These are phyloP conservation scores for Coregonus suidteri DNA, from an alignment of 2,797 vertebrate genomes.

Conservation along the genomic window DNA sequence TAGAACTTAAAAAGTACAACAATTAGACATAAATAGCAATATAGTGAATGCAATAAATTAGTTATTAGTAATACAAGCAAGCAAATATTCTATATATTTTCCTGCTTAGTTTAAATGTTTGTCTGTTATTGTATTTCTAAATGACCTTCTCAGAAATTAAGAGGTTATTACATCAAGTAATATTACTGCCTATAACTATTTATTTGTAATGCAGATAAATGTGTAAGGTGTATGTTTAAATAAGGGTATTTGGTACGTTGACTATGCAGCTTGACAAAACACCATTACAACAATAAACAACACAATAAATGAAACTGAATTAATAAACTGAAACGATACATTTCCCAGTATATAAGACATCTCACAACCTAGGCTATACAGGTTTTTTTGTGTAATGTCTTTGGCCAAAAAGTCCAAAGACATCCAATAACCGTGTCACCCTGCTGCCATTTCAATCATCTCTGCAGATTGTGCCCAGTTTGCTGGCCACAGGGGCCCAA, in stretches of 20 bases:
- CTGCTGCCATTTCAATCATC: not conserved
- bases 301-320: not conserved
- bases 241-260: not conserved
- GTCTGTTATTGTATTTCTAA: not conserved
- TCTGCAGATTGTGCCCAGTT: not conserved
- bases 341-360: not conserved
- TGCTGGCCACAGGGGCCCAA: constrained; percentile 11
- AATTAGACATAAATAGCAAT: not conserved
- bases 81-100: not conserved
- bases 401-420: not conserved
- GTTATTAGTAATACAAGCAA: not conserved
- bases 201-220: not conserved
- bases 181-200: not conserved
- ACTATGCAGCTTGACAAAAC: not conserved
- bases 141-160: not conserved
- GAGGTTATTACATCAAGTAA: not conserved
- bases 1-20: not conserved
- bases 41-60: not conserved
- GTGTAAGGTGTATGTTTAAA: not conserved
- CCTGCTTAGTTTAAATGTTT: no score
- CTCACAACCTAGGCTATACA: not conserved
- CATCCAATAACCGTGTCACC: not conserved
- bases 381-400: not conserved
- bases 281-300: not conserved
- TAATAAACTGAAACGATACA: not conserved